Evolutionary conservation across 1,140 invertebrate genomes (phyloP), one percentile per base, ranked within the genome.

Genomic region (Meloidogyne floridensis): DNA sequence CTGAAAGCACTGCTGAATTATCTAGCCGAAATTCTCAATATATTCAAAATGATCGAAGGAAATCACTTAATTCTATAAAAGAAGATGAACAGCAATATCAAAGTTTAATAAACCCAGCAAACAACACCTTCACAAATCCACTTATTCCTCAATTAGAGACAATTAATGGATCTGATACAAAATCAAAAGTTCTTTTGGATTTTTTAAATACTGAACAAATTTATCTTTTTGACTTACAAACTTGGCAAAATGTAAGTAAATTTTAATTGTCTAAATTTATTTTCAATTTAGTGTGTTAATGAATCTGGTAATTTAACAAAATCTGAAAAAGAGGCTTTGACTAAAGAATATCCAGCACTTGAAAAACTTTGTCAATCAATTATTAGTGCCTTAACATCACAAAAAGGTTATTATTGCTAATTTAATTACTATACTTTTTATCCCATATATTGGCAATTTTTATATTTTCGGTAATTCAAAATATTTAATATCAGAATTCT

Each of bases 161-260:
- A 53, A 72, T 47, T 7, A 13, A 3, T 18, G 56, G 70, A 42
- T 56, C 8, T 10, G 80, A 82, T 59, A 42, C 70, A 18, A 82
- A 82, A 65, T 70, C 56, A 13, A 87, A 89, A 80, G 81, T 87
- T 20, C 54, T 87, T 53, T 84, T 87, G 53, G 87, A 87, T 43
- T 78, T 87, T 65, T 72, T 87, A 43, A 83, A 77, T 43, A 86
- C 87, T 53, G 87, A 87, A 54, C 82, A 80, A 5, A 43, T 79
- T 43, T 87, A 88, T 76, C 75, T 84, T 13, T 83, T 78, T 51
- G 86, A 87, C 56, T 75, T 87, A 20, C 81, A 84, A 72, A 32
- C 77, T 18, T 87, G 86, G 85, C 81, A 88, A 75, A 73, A 77
- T 20, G 87, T 84, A 74, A 11, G 65, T 2, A 73, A 51, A n/a